A percentile compares a stretch with the other conserved stretches of the same genome.
Evolutionary conservation across 2,113 vertebrate species (phyloP).

Genomic region (Macquaria australasica): DNA sequence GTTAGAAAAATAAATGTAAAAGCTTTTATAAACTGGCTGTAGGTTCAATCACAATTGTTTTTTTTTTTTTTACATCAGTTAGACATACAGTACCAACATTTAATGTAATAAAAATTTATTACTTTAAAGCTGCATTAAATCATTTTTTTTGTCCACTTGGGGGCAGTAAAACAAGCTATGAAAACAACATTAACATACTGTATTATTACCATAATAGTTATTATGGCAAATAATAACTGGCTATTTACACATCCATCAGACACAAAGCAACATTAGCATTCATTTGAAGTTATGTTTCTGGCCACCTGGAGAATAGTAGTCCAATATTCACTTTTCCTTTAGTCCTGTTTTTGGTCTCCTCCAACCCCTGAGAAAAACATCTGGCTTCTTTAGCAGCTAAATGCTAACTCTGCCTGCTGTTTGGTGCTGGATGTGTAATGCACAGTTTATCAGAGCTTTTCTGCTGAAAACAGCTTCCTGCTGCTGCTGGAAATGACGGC

Average conservation of each 20-base stretch:
- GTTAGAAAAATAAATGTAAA: background rate
- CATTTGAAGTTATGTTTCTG: background rate
- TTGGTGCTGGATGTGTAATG: background rate
- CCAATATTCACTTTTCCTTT: too few species aligned
- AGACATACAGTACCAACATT: background rate
- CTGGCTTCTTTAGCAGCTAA: background rate
- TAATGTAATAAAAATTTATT: background rate
- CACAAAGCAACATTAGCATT: background rate
- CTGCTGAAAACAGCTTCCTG: background rate
- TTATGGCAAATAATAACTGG: background rate
- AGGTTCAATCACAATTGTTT: background rate
- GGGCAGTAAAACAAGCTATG: background rate
- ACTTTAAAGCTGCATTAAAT: conserved; percentile 1
- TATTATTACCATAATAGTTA: too few species aligned
- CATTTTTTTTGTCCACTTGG: background rate
- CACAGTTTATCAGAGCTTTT: background rate
- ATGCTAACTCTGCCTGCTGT: background rate
- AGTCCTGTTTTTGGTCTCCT: background rate
- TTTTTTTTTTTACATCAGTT: background rate
- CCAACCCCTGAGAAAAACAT: background rate
- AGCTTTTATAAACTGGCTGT: background rate
- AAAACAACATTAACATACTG: background rate
- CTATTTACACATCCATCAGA: background rate
- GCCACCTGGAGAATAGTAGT: too few species aligned
- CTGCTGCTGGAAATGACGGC: background rate